These are phyloP conservation scores for roundworm (Caenorhabditis elegans) DNA, from an alignment of 1,140 invertebrate genomes.

Conservation along the genomic window WBcel235 BX284604.4:14380001-14380500, in stretches of 20 bases:
- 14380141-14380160: neutral
- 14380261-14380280: slow-evolving; percentile 93
- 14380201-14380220: slow-evolving; percentile 7
- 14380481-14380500: too few species aligned
- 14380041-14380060: too few species aligned
- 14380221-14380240: slow-evolving; percentile 52
- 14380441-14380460: too few species aligned
- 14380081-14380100: too few species aligned
- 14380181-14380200: neutral
- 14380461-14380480: too few species aligned
- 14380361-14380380: neutral
- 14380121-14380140: too few species aligned
- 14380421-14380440: too few species aligned
- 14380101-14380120: too few species aligned
- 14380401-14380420: too few species aligned
- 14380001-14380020: too few species aligned
- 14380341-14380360: slow-evolving; percentile 33
- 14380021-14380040: too few species aligned
- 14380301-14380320: slow-evolving; percentile 92
- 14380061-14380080: too few species aligned
- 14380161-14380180: neutral
- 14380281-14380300: slow-evolving; percentile 84
- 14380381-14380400: neutral
- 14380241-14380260: slow-evolving; percentile 74
- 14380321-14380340: slow-evolving; percentile 83